These are phyloP conservation scores for Triplophysa rosa DNA, from an alignment of 2,113 vertebrate genomes.

Conservation along the genomic window DNA sequence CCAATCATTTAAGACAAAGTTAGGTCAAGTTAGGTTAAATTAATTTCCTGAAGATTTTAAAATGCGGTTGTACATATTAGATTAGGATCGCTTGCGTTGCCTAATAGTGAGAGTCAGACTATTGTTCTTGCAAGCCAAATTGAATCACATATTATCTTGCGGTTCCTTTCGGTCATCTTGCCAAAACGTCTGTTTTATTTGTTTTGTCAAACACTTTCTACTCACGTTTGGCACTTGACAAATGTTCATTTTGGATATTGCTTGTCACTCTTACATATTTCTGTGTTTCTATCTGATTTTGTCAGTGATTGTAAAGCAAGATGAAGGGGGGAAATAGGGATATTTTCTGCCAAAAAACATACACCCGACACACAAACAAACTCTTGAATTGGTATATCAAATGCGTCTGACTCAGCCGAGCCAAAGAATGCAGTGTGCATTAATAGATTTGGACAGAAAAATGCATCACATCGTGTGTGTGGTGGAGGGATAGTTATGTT, in stretches of 20 bases:
- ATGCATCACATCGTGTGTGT: conserved; percentile 32
- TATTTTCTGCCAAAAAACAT: conserved; percentile 29
- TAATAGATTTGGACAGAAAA: conserved; percentile 45
- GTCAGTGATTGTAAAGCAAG: not conserved
- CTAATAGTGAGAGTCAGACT: not conserved
- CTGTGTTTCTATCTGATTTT: not conserved
- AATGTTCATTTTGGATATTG: not conserved
- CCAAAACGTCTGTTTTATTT: not conserved
- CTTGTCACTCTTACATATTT: not conserved
- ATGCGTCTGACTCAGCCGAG: not conserved
- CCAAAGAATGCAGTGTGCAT: conserved; percentile 35
- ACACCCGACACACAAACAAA: conserved; percentile 26
- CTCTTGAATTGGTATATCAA: conserved; percentile 6
- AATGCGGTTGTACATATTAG: not conserved
- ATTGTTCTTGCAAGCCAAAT: not conserved
- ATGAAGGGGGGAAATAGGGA: conserved; percentile 4
- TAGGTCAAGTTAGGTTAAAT: not conserved
- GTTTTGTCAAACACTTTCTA: not conserved
- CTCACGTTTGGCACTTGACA: not conserved
- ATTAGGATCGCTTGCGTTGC: not conserved
- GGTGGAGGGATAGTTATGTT: not conserved
- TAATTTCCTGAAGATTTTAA: not conserved
- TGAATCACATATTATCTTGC: not conserved
- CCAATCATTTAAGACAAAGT: not conserved
- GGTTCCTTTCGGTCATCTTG: not conserved